These are phyloP conservation scores for Leptothorax acervorum DNA, from an alignment of 2,888 invertebrate genomes.

Conservation along the genomic window DNA sequence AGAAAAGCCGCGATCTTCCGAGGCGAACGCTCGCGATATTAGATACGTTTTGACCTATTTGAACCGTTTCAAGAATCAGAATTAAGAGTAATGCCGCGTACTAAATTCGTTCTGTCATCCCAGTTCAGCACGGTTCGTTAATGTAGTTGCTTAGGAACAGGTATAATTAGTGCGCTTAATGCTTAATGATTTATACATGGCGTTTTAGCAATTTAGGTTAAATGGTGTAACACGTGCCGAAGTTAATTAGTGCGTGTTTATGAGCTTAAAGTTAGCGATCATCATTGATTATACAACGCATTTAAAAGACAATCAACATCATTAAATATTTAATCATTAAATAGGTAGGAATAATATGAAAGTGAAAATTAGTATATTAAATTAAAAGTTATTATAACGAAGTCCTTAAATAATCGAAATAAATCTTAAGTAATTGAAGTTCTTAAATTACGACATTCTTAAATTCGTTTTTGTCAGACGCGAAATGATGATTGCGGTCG, in stretches of 20 bases:
- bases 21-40: constrained; percentile 50
- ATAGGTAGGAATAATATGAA: too few relatives aligned
- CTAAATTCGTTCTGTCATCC: constrained; percentile 65
- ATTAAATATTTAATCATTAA: not conserved
- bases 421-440: not conserved
- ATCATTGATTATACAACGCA: not conserved
- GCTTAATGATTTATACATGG: constrained; percentile 81
- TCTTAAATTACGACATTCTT: not conserved
- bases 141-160: constrained; percentile 80
- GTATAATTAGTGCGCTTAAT: constrained; percentile 82
- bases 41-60: constrained; percentile 46
- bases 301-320: constrained; percentile 4
- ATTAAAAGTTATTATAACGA: too few relatives aligned
- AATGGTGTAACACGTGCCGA: constrained; percentile 73
- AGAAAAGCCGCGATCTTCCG: constrained; percentile 31
- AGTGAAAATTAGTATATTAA: not conserved
- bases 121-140: constrained; percentile 71
- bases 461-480: not conserved
- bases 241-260: constrained; percentile 47
- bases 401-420: not conserved
- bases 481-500: constrained; percentile 2
- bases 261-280: constrained; percentile 27
- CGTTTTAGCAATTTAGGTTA: constrained; percentile 79
- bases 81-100: constrained; percentile 63
- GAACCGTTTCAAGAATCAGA: constrained; percentile 64